These are phyloP conservation scores for Buathra laborator DNA, from an alignment of 2,888 invertebrate genomes.

Conservation along the genomic window DNA sequence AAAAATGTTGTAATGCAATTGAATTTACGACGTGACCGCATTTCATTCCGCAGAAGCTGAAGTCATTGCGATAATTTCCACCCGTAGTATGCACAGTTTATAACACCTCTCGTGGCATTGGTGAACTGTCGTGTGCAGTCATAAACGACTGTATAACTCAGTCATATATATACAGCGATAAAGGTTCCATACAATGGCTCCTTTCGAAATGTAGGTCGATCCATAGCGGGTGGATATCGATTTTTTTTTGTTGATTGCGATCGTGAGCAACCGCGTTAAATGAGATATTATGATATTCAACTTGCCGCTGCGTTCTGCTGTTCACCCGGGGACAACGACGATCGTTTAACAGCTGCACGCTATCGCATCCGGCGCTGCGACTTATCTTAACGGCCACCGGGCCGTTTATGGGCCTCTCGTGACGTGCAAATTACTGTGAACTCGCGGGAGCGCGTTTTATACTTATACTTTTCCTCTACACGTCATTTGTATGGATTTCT, in stretches of 20 bases:
- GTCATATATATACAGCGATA: constrained; percentile 33
- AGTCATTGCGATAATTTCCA: neutral
- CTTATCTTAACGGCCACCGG: constrained; percentile 67
- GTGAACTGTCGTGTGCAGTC: constrained; percentile 39
- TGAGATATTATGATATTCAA: constrained; percentile 65
- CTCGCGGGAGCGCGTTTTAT: neutral
- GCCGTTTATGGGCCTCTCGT: constrained; percentile 67
- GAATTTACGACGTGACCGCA: constrained; percentile 17
- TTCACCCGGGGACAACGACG: constrained; percentile 35
- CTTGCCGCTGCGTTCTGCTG: neutral
- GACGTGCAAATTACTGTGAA: constrained; percentile 66
- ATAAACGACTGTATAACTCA: constrained; percentile 47
- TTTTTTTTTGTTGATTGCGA: constrained; percentile 47
- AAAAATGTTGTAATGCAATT: constrained; percentile 8
- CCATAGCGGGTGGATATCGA: constrained; percentile 61
- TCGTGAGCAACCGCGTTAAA: constrained; percentile 47
- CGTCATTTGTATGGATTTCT: constrained; percentile 65
- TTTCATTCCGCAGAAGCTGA: constrained; percentile 1
- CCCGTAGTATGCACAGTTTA: neutral
- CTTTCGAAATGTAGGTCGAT: constrained; percentile 59
- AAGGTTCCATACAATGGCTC: constrained; percentile 17
- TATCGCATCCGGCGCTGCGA: constrained; percentile 64
- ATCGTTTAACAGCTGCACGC: constrained; percentile 64
- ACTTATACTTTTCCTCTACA: constrained; percentile 13
- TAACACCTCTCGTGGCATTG: constrained; percentile 18